Percentiles rank a stretch among this genome's conserved stretches.
Conservation (phyloP, 2,113 vertebrate genomes). For the Deroptyus accipitrinus region DNA sequence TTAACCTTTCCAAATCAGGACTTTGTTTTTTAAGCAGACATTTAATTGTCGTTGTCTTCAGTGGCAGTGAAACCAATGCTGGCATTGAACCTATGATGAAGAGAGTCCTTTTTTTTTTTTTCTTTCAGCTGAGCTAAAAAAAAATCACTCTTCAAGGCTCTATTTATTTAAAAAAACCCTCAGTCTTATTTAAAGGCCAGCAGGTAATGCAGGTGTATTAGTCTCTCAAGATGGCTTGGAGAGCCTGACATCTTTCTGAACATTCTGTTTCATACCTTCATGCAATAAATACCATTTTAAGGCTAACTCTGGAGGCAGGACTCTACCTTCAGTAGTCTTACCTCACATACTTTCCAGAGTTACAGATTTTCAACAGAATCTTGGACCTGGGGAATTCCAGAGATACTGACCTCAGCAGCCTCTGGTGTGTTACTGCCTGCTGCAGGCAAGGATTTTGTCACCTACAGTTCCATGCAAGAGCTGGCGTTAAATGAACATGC, state of each 20-base stretch:
- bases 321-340: not conserved
- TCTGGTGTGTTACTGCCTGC: not conserved
- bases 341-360: not conserved
- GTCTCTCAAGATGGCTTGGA: not conserved
- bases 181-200: not conserved
- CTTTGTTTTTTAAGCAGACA: not conserved
- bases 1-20: not conserved
- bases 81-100: not conserved
- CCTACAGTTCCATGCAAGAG: not conserved
- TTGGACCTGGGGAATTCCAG: fast-evolving
- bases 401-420: not conserved
- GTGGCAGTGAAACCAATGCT: not conserved
- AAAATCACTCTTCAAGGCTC: not conserved
- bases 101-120: fast-evolving
- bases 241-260: not conserved
- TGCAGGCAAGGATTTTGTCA: not conserved
- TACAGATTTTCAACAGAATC: not conserved
- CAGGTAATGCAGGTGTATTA: not conserved
- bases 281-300: not conserved
- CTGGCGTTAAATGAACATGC: not conserved
- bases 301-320: not conserved
- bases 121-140: not conserved
- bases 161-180: not conserved
- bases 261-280: not conserved
- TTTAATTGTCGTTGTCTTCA: not conserved